Percentiles rank a stretch among this genome's conserved stretches.
These are phyloP conservation scores for Antennarius striatus DNA, from an alignment of 2,113 vertebrate species.

Conservation along the genomic window DNA sequence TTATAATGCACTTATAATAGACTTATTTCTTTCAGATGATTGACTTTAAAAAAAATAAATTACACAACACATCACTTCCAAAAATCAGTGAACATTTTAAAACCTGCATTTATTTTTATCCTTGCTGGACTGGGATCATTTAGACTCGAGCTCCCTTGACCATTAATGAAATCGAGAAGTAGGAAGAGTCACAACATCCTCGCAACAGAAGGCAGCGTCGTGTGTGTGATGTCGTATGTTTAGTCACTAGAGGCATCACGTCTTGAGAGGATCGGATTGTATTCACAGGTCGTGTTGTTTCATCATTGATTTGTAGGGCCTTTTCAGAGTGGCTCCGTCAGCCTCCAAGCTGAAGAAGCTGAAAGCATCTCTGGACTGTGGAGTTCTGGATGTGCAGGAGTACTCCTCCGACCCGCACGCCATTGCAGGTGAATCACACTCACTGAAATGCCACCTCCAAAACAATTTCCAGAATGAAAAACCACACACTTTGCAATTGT, in stretches of 20 bases:
- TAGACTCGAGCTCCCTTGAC: background rate
- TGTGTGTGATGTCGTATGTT: too few species aligned
- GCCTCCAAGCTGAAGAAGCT: conserved; percentile 99
- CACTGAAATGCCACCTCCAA: conserved; percentile 37
- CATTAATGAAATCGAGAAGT: background rate
- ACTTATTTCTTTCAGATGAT: too few species aligned
- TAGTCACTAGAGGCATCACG: too few species aligned
- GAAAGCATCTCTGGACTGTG: conserved; percentile 96
- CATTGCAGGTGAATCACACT: conserved; percentile 87
- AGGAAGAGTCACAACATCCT: background rate
- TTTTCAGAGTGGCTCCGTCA: conserved; percentile 95
- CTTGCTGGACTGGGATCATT: background rate
- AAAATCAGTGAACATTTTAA: background rate
- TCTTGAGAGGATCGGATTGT: background rate
- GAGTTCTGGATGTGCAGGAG: conserved; percentile 95
- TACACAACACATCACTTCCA: too few species aligned
- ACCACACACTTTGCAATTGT: conserved; percentile 13
- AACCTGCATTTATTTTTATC: background rate
- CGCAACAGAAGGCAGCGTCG: background rate
- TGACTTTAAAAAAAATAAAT: too few species aligned
- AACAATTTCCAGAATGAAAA: conserved; percentile 57
- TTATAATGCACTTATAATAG: too few species aligned
- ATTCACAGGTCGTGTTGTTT: conserved; percentile 6
- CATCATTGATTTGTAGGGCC: conserved; percentile 81
- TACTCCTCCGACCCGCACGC: conserved; percentile 96